Evolutionary conservation across 2,113 vertebrate genomes (phyloP).

Genomic region (Xiphias gladius): DNA sequence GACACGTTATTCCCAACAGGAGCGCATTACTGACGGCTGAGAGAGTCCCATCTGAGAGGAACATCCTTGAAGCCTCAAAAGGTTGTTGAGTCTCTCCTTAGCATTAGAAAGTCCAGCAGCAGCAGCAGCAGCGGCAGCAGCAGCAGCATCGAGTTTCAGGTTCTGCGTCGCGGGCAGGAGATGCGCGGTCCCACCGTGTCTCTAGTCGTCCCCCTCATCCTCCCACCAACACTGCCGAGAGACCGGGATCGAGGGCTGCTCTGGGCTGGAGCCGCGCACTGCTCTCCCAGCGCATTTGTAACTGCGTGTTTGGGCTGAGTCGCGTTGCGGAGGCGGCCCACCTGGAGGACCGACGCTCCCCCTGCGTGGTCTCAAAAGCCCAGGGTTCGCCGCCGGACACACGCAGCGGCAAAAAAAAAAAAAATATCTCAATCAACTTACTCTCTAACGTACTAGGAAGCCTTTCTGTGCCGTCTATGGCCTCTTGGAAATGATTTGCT

Average conservation of each 20-base stretch:
- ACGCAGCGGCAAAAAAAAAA: not conserved
- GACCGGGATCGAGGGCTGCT: constrained; percentile 30
- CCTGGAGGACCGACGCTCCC: constrained; percentile 67
- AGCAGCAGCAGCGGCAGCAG: constrained; percentile 33
- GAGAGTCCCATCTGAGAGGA: constrained; percentile 83
- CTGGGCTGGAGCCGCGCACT: constrained; percentile 17
- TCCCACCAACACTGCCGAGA: constrained; percentile 45
- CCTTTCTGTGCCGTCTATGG: not conserved
- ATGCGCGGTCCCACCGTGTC: constrained; percentile 76
- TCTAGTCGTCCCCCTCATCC: constrained; percentile 64
- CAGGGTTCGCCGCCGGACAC: constrained; percentile 17
- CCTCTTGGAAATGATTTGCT: not conserved
- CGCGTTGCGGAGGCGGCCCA: constrained; percentile 58
- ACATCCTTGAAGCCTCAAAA: constrained; percentile 88
- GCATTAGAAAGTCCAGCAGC: constrained; percentile 63
- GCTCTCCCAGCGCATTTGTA: constrained; percentile 11
- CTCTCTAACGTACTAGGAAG: not conserved
- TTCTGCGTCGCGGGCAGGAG: constrained; percentile 49
- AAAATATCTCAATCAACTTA: not conserved
- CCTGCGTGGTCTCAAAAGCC: constrained; percentile 73
- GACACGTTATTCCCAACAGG: constrained; percentile 85
- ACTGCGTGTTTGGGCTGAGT: constrained; percentile 53
- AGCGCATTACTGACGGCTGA: constrained; percentile 83
- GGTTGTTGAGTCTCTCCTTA: constrained; percentile 55
- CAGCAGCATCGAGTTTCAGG: constrained; percentile 47